phyloP scores from a whole-genome alignment of 64 coral and sea anemone genomes.

The Anthopleura sola region DNA sequence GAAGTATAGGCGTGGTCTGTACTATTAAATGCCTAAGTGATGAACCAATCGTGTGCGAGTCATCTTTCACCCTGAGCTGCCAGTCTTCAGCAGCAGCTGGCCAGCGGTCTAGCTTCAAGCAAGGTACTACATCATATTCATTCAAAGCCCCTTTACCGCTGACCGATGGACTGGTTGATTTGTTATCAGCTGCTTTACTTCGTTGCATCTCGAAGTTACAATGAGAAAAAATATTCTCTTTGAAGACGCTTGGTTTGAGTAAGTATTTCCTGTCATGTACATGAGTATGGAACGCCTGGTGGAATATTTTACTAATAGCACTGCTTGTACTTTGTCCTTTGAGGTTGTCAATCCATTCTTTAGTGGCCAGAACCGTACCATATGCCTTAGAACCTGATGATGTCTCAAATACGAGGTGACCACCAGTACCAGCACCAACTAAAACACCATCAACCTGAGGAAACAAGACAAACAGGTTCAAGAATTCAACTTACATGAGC shows the following conservation, averaged over 20 bases:
- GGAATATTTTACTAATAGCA: not conserved
- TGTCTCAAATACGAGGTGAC: not conserved
- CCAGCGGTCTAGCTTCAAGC: constrained; percentile 37
- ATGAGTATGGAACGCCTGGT: not conserved
- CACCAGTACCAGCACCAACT: not conserved
- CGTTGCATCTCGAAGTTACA: constrained; percentile 45
- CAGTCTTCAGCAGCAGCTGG: constrained; percentile 15
- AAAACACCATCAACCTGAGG: constrained; percentile 5
- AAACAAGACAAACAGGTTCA: not conserved
- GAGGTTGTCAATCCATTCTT: not conserved
- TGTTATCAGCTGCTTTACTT: not conserved
- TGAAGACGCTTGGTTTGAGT: constrained; percentile 30
- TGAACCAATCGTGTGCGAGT: not conserved
- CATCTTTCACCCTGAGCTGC: not conserved
- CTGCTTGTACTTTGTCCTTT: not conserved
- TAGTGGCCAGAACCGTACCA: not conserved
- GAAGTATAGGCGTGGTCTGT: constrained; percentile 15
- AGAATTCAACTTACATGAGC: too few relatives aligned
- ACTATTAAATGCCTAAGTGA: constrained; percentile 10
- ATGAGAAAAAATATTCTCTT: constrained; percentile 38
- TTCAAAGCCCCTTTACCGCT: constrained; percentile 51
- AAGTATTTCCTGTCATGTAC: not conserved
- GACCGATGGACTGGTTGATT: constrained; percentile 29
- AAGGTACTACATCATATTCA: constrained; percentile 51
- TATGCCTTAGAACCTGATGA: not conserved